Evolutionary conservation across 2,888 invertebrate species (phyloP).

Genomic region (Endotricha flammealis): DNA sequence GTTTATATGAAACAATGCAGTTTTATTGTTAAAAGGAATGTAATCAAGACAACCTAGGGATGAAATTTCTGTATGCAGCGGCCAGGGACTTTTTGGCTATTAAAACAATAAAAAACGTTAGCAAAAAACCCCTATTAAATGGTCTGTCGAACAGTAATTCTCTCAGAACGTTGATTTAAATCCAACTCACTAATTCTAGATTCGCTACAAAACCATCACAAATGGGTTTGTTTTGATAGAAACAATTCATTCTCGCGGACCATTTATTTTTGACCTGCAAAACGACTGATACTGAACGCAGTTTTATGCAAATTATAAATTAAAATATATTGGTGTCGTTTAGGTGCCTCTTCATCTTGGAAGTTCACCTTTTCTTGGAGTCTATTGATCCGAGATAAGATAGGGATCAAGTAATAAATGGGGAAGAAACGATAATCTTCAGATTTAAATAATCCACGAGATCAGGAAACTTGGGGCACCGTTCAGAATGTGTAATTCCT

Average conservation of each 20-base stretch:
- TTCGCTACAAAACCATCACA: conserved; percentile 1
- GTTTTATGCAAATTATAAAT: conserved; percentile 31
- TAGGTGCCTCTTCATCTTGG: conserved; percentile 27
- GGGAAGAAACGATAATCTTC: conserved; percentile 34
- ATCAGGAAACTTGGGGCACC: conserved; percentile 27
- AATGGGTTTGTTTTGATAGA: conserved; percentile 9
- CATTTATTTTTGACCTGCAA: conserved; percentile 30
- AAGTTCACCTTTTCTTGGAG: conserved; percentile 29
- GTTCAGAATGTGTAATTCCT: conserved; percentile 31
- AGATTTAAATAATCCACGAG: conserved; percentile 38
- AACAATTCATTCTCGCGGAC: conserved; percentile 5
- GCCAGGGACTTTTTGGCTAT: no score
- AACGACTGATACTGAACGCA: conserved; percentile 22
- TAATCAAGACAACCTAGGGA: no score
- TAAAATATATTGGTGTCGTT: conserved; percentile 33
- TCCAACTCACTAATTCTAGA: neutral
- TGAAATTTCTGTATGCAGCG: no score
- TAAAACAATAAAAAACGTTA: no score
- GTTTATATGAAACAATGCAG: no score
- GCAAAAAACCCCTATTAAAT: neutral
- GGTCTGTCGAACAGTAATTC: neutral
- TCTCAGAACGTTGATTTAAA: neutral
- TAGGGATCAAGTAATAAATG: conserved; percentile 39
- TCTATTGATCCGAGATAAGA: conserved; percentile 39
- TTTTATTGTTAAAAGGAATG: no score